Evolutionary conservation across 1,140 invertebrate genomes (phyloP).

Genomic region (Penaeus indicus): DNA sequence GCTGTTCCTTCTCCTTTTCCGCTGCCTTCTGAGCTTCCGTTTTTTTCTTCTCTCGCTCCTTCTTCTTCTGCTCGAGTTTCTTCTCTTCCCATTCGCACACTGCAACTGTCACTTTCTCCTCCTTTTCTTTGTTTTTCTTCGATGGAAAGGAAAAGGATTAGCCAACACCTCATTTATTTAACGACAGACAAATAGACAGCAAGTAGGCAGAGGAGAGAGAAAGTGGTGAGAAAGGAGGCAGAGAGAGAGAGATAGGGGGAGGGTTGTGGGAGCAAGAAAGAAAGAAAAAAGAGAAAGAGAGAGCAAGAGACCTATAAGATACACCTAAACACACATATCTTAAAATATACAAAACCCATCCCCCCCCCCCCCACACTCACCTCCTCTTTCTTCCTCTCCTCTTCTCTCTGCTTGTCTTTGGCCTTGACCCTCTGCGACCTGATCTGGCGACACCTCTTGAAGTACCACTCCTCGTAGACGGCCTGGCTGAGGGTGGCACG

Average conservation of each 20-base stretch:
- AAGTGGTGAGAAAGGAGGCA: no score
- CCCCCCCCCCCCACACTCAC: neutral
- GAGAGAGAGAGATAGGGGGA: no score
- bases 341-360: no score
- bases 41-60: neutral
- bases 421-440: neutral
- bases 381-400: constrained; percentile 29
- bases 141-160: neutral
- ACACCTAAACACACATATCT: no score
- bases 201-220: neutral
- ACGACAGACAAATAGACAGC: neutral
- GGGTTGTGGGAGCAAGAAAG: no score
- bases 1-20: constrained; percentile 18
- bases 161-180: neutral
- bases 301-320: no score
- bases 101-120: constrained; percentile 17
- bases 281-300: no score
- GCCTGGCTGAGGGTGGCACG: constrained; percentile 52
- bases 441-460: constrained; percentile 27
- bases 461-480: constrained; percentile 56
- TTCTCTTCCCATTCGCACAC: constrained; percentile 46
- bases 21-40: constrained; percentile 8
- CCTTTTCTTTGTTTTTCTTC: constrained; percentile 19
- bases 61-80: constrained; percentile 32
- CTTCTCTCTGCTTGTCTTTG: constrained; percentile 11